Evolutionary conservation across 2,797 vertebrate genomes (phyloP), one percentile per base, ranked within the genome.

Genomic region (Steatocranus sp.): DNA sequence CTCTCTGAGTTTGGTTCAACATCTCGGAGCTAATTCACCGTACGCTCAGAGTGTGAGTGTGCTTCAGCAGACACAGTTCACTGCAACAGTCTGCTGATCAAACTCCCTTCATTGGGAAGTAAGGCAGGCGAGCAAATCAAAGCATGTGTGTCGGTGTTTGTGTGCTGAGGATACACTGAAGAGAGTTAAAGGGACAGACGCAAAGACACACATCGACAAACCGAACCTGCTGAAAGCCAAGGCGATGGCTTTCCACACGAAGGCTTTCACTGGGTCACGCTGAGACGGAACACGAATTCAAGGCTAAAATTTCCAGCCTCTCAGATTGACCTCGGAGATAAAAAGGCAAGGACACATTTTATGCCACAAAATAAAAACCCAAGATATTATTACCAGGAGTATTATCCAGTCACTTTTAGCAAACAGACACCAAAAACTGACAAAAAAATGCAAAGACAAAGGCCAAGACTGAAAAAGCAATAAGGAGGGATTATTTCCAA

Each of bases 1-100:
- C 79, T 91, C 75, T 34, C 74, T 6, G 53, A 84, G 83, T 81
- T 90, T 85, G 87, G 87, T 89, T 90, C 76, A 85, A 88, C 80
- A 61, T 88, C 87, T 88, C 23, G 1, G 83, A 82, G 78, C 78
- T 81, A 79, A 92, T 88, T 87, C 83, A 80, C 53, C 38, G 38
- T 83, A 50, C 61, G n/a, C 78, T 61, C 68, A n/a, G 11, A 43
- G 38, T 46, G 23, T 46, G 23, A 18, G 23, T 14, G 41, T 20
- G 84, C 43, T 53, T 36, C 25, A 76, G 54, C 76, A 78, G 80
- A 83, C 68, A 79, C 76, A 83, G 74, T 78, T 81, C 70, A 56
- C 73, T 80, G 87, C 48, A 56, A 68, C 83, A 76, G 76, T 80
- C 68, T 86, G 76, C 46, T 77, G 83, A 58, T 87, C 81, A 11